Evolutionary conservation across 2,113 vertebrate genomes (phyloP), one percentile per base, ranked within the genome.

Genomic region (Vanacampus margaritifer): DNA sequence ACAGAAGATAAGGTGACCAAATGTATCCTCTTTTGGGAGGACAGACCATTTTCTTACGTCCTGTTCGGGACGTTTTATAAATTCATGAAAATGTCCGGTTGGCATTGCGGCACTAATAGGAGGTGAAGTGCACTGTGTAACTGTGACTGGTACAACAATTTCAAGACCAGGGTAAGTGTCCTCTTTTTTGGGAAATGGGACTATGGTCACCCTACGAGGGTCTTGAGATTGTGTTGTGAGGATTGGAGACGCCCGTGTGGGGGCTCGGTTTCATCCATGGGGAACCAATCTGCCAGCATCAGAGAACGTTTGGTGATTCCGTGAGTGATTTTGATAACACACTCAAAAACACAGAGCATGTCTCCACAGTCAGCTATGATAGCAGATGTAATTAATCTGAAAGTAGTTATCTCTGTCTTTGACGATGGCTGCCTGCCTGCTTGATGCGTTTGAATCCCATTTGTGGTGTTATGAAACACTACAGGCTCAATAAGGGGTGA

Each of bases 351-450:
- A 43, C 59, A 61, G 5, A 28, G 54, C 32, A 8, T 57, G 26
- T 32, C 81, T 87, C 73, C 73, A 76, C 81, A 71, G 70, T 84
- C 85, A 86, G 83, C 84, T 87, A 83, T 78, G 71, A 69, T 80
- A 76, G 69, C 62, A 89, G 82, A 87, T 84, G 77, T 85, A 85
- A 89, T 88, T 86, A 91, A 82, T 84, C 78, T 74, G 66, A 82
- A 74, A 84, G 76, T 84, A 85, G 88, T 89, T 82, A 87, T 81
- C 79, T 62, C 78, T 71, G 77, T 69, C 64, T 73, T 76, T 80
- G 75, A 79, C 64, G 69, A 71, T 65, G 67, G 17, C 8, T 23
- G 62, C 28, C 54, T 71, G 32, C 60, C 26, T 71, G 45, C 35
- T 57, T 58, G 67, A 69, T 79, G 74, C 61, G 41, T 62, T 79